Base-by-base conservation (phyloP, 37 sponge, comb jelly and placozoan species). In the Mnemiopsis leidyi region DNA sequence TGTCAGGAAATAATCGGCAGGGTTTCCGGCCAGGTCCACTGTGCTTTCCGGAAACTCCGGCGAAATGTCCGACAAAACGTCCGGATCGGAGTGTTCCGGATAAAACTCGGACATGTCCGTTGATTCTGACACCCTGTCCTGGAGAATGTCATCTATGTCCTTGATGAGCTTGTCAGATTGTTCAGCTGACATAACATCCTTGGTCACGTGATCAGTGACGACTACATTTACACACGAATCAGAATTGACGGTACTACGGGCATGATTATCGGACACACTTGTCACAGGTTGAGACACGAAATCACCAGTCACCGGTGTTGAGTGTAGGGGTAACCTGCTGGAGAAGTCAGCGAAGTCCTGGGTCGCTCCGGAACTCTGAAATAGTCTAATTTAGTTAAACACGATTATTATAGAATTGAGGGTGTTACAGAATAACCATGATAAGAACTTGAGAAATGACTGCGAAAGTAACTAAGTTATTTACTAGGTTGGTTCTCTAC, bases 321-420 rank as follows among this genome's bases (percentile, higher is more conserved):
- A 20, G 32, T 26, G 20, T 77, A 34, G 35, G 36, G 33, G 20
- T 34, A 77, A 77, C 79, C 79, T 77, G 20, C 33, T 20, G 1
- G 79, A 77, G 33, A 77, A 77, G 33, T 77, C 79, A 2, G 79
- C 79, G 32, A 77, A 77, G 5, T 77, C 36, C 32, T 77, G 79
- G 1, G 79, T 77, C 32, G 1, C 36, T 48, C 61, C 61, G 9
- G 13, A 13, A 48, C 61, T 48, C 61, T 48, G 61, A 48, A 48
- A 48, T 18, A n/a, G n/a, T n/a, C n/a, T n/a, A n/a, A n/a, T n/a
- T n/a, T n/a, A n/a, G n/a, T n/a, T n/a, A n/a, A n/a, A n/a, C n/a
- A n/a, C n/a, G n/a, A n/a, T n/a, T n/a, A n/a, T n/a, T n/a, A n/a
- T n/a, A n/a, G n/a, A n/a, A n/a, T n/a, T n/a, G n/a, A n/a, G n/a